phyloP scores from a whole-genome alignment of 2,113 vertebrate species.

The Sylvia atricapilla region DNA sequence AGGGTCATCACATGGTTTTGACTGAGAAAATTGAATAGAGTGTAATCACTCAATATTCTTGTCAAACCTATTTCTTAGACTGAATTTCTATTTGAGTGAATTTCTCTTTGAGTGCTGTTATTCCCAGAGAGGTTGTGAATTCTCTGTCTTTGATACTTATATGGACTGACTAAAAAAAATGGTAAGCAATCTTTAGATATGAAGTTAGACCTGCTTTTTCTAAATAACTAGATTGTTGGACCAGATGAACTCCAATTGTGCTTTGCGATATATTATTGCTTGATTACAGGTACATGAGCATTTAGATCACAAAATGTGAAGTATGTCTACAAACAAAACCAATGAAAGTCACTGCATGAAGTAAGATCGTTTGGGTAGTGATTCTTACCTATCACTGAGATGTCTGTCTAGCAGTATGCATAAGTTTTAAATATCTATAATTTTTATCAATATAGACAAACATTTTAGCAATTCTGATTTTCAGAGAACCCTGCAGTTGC shows the following conservation, averaged over 20 bases:
- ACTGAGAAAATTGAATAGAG: not conserved
- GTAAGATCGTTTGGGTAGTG: not conserved
- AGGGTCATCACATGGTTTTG: not conserved
- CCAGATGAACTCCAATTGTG: not conserved
- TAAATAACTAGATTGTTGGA: not conserved
- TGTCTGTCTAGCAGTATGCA: not conserved
- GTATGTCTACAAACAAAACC: not conserved
- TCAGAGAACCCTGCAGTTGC: not conserved
- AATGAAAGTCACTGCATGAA: not conserved
- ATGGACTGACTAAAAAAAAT: not conserved
- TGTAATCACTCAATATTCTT: not conserved
- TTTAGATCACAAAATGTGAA: not conserved
- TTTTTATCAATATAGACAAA: not conserved
- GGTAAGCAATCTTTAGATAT: not conserved
- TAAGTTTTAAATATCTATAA: not conserved
- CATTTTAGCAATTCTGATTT: not conserved
- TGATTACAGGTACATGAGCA: not conserved
- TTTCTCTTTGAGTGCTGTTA: not conserved
- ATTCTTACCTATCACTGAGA: not conserved
- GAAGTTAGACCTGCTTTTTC: not conserved
- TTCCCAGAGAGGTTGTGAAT: not conserved
- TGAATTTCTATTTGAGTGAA: not conserved
- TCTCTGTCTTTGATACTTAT: not conserved
- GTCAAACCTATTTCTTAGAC: not conserved
- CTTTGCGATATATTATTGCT: not conserved